phyloP scores from a whole-genome alignment of 2,113 vertebrate genomes.

The Hydrochoerus hydrochaeris region DNA sequence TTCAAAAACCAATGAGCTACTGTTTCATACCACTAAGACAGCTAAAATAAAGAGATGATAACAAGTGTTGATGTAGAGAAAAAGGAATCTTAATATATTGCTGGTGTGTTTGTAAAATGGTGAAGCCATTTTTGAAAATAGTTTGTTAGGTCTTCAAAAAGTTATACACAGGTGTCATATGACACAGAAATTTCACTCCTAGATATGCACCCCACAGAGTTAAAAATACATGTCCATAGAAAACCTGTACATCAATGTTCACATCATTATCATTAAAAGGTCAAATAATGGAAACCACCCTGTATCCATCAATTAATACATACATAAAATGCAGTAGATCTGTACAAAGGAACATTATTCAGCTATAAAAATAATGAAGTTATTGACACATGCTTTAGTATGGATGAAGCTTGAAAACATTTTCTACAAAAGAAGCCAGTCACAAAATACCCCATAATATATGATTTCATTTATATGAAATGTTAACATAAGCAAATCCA shows the following conservation, averaged over 20 bases:
- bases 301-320: background rate
- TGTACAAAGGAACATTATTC: conserved; percentile 7
- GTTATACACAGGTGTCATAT: background rate
- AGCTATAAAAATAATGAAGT: conserved; percentile 27
- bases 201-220: background rate
- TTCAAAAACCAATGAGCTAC: conserved; percentile 35
- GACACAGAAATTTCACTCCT: background rate
- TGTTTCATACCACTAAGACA: background rate
- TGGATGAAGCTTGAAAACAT: background rate
- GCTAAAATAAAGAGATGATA: conserved; percentile 23
- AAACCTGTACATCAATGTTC: background rate
- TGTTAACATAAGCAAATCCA: conserved; percentile 21
- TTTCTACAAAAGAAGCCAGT: background rate
- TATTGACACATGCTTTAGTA: background rate
- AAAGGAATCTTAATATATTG: background rate
- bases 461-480: conserved; percentile 41
- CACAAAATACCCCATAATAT: background rate
- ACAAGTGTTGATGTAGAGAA: conserved; percentile 25
- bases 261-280: background rate
- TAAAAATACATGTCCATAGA: conserved; percentile 25
- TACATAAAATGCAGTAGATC: conserved; percentile 4
- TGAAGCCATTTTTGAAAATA: conserved; percentile 38
- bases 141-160: background rate
- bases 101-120: background rate
- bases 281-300: conserved; percentile 7